phyloP scores from a whole-genome alignment of 2,113 vertebrate species.

The Mungos mungo region DNA sequence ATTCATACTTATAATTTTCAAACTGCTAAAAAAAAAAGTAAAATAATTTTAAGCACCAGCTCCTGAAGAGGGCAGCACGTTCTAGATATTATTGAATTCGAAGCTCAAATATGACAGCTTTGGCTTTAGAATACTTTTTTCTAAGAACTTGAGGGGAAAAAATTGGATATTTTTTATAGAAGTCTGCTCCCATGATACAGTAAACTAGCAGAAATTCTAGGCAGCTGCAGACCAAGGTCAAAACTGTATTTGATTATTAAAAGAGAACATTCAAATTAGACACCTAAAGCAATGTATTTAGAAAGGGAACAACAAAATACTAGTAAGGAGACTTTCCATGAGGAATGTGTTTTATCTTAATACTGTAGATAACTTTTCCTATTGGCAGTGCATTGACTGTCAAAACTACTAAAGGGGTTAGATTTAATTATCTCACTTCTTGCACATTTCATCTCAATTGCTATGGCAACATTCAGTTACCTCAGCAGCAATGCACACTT shows the following conservation, averaged over 20 bases:
- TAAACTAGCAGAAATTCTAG: conserved; percentile 81
- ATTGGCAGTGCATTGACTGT: conserved; percentile 87
- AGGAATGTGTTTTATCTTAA: conserved; percentile 89
- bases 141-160: conserved; percentile 54
- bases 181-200: conserved; percentile 72
- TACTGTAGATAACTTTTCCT: conserved; percentile 87
- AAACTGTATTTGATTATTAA: conserved; percentile 84
- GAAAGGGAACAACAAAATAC: conserved; percentile 83
- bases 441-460: conserved; percentile 92
- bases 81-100: conserved; percentile 87
- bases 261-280: conserved; percentile 86
- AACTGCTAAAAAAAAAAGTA: conserved; percentile 71
- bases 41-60: conserved; percentile 76
- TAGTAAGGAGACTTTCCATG: conserved; percentile 83
- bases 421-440: conserved; percentile 95
- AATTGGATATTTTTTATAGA: conserved; percentile 75
- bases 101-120: conserved; percentile 81
- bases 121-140: conserved; percentile 73
- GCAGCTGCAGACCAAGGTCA: conserved; percentile 85
- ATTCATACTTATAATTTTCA: conserved; percentile 61
- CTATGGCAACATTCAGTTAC: conserved; percentile 94
- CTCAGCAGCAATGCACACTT: conserved; percentile 87
- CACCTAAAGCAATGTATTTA: conserved; percentile 84
- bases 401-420: conserved; percentile 91
- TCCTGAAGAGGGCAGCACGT: conserved; percentile 92